phyloP scores from a whole-genome alignment of 2,797 vertebrate species.

The Chromis chromis region DNA sequence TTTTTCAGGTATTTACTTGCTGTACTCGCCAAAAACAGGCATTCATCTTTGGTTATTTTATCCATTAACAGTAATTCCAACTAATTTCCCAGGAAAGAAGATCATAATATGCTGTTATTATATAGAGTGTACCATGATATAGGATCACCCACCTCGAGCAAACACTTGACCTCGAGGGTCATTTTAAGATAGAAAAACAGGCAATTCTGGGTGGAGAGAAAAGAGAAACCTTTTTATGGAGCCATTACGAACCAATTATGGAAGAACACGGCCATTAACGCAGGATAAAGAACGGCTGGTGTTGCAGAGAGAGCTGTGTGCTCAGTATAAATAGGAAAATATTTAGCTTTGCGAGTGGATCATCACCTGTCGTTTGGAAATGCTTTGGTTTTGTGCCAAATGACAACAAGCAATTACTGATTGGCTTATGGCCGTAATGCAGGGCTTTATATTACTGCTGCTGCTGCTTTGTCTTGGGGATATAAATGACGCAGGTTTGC shows the following conservation, averaged over 20 bases:
- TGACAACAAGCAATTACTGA: neutral
- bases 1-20: neutral
- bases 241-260: neutral
- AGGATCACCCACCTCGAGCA: neutral
- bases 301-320: neutral
- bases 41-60: neutral
- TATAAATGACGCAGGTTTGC: neutral
- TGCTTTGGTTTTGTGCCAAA: constrained; percentile 8
- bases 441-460: neutral
- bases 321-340: neutral
- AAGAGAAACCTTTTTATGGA: neutral
- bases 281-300: neutral
- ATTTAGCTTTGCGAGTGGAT: neutral
- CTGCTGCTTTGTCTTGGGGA: neutral
- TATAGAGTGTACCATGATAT: neutral
- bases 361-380: neutral
- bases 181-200: neutral
- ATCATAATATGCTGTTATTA: neutral
- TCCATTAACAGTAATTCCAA: neutral
- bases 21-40: neutral
- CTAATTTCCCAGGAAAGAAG: neutral
- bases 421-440: neutral
- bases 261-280: neutral
- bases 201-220: neutral
- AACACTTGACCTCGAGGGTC: neutral